Evolutionary conservation across 1,140 invertebrate species (phyloP).

Genomic region (Diachasma alloeum): DNA sequence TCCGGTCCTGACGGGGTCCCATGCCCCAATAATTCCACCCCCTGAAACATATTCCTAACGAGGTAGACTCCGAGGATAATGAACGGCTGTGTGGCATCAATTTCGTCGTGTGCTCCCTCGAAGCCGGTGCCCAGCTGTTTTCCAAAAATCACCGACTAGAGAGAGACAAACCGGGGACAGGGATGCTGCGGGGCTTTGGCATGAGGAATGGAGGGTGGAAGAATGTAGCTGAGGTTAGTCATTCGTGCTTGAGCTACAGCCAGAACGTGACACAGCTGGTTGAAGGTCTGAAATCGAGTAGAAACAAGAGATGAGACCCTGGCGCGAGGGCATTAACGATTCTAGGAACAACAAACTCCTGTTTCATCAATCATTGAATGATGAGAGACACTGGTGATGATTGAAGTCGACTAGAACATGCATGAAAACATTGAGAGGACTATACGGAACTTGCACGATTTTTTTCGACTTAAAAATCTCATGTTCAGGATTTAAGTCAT

Average conservation of each 20-base stretch:
- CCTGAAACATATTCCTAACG: not conserved
- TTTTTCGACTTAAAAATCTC: too few relatives aligned
- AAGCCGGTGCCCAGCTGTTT: constrained; percentile 8
- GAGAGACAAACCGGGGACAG: not conserved
- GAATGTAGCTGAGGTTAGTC: not conserved
- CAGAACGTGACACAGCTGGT: constrained; percentile 16
- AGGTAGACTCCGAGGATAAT: not conserved
- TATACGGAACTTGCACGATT: not conserved
- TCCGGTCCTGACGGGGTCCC: too few relatives aligned
- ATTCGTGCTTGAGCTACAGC: not conserved
- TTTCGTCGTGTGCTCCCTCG: not conserved
- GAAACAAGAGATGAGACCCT: not conserved
- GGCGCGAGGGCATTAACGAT: not conserved
- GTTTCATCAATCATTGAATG: not conserved
- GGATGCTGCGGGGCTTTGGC: not conserved
- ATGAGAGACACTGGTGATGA: not conserved
- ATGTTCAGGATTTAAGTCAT: too few relatives aligned
- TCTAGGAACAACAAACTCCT: not conserved
- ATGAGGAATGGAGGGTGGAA: not conserved
- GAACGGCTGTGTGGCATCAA: constrained; percentile 8
- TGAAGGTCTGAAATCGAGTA: not conserved
- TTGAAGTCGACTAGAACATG: not conserved
- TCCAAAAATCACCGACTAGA: constrained; percentile 5
- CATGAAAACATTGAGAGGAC: not conserved
- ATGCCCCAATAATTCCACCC: not conserved